Base-by-base conservation (phyloP, 2,797 vertebrate species). In the Hemitrygon akajei region DNA sequence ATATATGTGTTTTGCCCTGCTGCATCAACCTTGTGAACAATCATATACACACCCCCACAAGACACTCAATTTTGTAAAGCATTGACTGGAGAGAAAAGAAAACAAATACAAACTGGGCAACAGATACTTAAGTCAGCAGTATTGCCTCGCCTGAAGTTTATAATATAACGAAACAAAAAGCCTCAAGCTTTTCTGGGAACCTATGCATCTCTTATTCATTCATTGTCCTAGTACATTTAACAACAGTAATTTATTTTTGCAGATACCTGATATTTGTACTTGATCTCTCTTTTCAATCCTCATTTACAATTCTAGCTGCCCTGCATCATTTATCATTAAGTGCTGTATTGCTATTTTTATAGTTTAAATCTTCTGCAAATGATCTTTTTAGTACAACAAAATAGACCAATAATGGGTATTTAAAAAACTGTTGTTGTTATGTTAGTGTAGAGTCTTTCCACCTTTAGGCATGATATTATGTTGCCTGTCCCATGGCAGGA, bases 241-340 rank as follows among this genome's bases (percentile, higher is more conserved):
- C 91, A 92, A 75, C 71, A 76, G 71, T 58, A 93, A 93, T 93
- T 93, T 93, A 93, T 93, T 93, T 92, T 56, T 47, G 37, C 91
- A 93, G 91, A 93, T 76, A 47, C 91, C 91, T 30, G 91, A 20
- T 40, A 76, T 73, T 56, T 75, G 27, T 2, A 6, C 27, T 58
- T 56, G 22, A 25, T 58, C 40, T 92, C 40, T 5, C 71, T 91
- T 34, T 40, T 12, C 27, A 91, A 76, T 56, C 66, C 91, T 93
- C 73, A 93, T 76, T 76, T 56, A 75, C 6, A 14, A 93, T 93
- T 93, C 91, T 76, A 75, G 71, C 40, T 40, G 16, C 63, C 71
- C 40, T 93, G 91, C 91, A 75, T 73, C 91, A 75, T 73, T 93
- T 76, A 93, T 75, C 91, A 93, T 58, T 76, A 76, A 93, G 71